Conservation (phyloP, 2,888 invertebrate genomes). For the Brachyopa scutellaris region DNA sequence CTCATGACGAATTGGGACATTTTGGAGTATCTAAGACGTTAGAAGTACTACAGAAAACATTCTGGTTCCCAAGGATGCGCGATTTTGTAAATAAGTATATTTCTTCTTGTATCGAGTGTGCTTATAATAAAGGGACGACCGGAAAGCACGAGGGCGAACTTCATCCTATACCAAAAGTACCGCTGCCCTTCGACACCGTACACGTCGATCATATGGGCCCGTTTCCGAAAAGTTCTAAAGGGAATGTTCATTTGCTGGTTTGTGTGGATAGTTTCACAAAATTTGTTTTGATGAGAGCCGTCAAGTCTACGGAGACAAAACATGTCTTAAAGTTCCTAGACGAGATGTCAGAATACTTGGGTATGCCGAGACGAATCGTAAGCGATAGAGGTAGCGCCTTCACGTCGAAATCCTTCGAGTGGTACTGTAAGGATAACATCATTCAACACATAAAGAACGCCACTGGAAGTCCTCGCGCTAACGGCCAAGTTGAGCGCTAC, state of each 20-base stretch:
- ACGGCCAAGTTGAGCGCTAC: constrained; percentile 13
- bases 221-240: constrained; percentile 15
- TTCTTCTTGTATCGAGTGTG: constrained; percentile 18
- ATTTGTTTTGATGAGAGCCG: constrained; percentile 14
- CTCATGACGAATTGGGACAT: constrained; percentile 37
- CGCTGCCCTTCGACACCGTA: too few species aligned
- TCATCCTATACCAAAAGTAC: too few species aligned
- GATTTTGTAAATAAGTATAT: constrained; percentile 29
- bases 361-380: constrained; percentile 14
- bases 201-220: constrained; percentile 37
- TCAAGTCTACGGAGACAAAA: neutral
- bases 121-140: too few species aligned
- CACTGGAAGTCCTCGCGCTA: neutral
- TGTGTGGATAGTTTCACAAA: constrained; percentile 30
- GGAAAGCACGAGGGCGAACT: too few species aligned
- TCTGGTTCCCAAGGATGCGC: constrained; percentile 33
- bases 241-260: constrained; percentile 15
- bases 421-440: neutral
- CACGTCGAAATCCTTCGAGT: constrained; percentile 2
- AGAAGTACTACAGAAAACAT: neutral
- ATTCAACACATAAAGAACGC: neutral
- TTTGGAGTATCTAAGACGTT: constrained; percentile 15
- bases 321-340: neutral
- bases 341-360: neutral
- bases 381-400: constrained; percentile 15